These are phyloP conservation scores for Australoheros scitulus DNA, from an alignment of 2,113 vertebrate species.

Conservation along the genomic window DNA sequence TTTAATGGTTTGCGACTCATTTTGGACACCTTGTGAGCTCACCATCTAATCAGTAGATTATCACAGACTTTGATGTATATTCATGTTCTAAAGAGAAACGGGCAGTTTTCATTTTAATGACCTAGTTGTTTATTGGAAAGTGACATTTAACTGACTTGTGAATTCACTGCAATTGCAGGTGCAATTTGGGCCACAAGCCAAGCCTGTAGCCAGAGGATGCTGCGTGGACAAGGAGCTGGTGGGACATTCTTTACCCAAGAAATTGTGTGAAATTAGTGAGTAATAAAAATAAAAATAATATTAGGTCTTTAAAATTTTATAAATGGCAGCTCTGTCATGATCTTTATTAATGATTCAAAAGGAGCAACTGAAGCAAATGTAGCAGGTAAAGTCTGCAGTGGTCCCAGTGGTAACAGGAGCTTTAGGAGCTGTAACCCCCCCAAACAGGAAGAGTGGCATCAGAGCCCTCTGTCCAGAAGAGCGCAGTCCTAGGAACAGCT, in stretches of 20 bases:
- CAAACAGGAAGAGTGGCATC: too few relatives aligned
- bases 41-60: neutral
- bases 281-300: neutral
- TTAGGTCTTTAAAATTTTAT: neutral
- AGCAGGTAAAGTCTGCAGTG: neutral
- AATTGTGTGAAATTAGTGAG: neutral
- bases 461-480: too few relatives aligned
- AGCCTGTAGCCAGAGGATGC: neutral
- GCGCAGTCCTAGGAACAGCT: neutral
- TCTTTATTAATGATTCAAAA: neutral
- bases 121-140: neutral
- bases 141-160: neutral
- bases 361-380: neutral
- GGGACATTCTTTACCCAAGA: neutral
- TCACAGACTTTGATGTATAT: neutral
- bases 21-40: neutral
- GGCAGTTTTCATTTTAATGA: neutral
- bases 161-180: neutral
- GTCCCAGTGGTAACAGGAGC: fast-evolving
- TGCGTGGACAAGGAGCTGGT: neutral
- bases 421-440: neutral
- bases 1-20: neutral
- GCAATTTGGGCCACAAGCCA: neutral
- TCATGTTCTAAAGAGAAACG: neutral
- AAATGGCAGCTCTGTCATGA: neutral